Percentiles rank a stretch among this genome's conserved stretches.
Evolutionary conservation across 2,888 invertebrate species (phyloP).

Genomic region (Drosophila paramelanica): DNA sequence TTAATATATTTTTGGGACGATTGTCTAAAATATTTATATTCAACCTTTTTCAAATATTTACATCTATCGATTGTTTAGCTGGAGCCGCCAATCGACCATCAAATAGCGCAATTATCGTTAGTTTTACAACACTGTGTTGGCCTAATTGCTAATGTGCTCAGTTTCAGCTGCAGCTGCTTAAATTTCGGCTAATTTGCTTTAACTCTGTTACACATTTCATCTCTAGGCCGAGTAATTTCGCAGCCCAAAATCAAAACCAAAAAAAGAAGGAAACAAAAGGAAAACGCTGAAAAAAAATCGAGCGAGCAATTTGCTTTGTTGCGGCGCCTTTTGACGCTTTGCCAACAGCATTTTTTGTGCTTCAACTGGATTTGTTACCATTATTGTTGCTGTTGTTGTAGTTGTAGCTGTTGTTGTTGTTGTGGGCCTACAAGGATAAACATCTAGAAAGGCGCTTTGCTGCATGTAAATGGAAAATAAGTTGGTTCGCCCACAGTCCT

Average conservation of each 20-base stretch:
- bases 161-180: conserved; percentile 18
- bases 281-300: conserved; percentile 12
- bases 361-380: conserved; percentile 44
- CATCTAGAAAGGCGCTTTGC: conserved; percentile 72
- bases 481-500: neutral
- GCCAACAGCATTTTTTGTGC: conserved; percentile 30
- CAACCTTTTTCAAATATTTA: too few species aligned
- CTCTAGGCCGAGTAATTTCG: conserved; percentile 35
- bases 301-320: conserved; percentile 49
- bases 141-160: neutral
- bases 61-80: too few species aligned
- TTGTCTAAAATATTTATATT: too few species aligned
- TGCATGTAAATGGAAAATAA: conserved; percentile 67
- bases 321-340: conserved; percentile 54
- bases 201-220: conserved; percentile 34
- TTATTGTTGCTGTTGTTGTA: conserved; percentile 29
- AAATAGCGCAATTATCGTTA: neutral
- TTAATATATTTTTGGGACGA: too few species aligned
- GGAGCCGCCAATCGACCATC: neutral
- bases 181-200: conserved; percentile 52
- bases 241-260: conserved; percentile 16
- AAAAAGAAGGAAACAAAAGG: conserved; percentile 18
- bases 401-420: conserved; percentile 29
- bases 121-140: neutral
- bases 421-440: conserved; percentile 70